Percentiles rank a stretch among this genome's conserved stretches.
Evolutionary conservation across 2,797 vertebrate genomes (phyloP).

Genomic region (Yasuhikotakia modesta): DNA sequence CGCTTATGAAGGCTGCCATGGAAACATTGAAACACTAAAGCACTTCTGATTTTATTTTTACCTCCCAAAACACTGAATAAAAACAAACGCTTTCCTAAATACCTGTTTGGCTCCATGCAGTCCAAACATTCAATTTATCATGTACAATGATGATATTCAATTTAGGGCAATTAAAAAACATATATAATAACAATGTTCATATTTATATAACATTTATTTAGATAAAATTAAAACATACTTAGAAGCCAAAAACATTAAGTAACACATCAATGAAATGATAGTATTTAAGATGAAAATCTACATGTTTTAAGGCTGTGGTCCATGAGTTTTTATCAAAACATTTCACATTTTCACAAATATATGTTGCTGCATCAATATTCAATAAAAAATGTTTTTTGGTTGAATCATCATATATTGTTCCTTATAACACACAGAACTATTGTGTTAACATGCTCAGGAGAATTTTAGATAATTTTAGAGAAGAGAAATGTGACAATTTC

Average conservation of each 20-base stretch:
- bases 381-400: neutral
- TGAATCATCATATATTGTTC: neutral
- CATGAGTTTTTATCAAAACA: neutral
- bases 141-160: neutral
- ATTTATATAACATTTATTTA: no score
- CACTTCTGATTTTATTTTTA: neutral
- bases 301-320: neutral
- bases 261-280: neutral
- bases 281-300: neutral
- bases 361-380: no score
- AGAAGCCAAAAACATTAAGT: neutral
- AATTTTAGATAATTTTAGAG: neutral
- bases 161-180: no score
- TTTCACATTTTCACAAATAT: no score
- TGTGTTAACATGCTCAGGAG: neutral
- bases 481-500: conserved; percentile 1
- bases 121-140: neutral
- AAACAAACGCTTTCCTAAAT: neutral
- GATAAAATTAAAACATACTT: neutral
- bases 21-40: neutral
- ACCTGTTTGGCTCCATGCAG: neutral
- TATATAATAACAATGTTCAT: no score
- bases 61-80: neutral
- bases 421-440: neutral
- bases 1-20: neutral